Evolutionary conservation across 2,113 vertebrate genomes (phyloP).

Genomic region (Paramormyrops kingsleyae): DNA sequence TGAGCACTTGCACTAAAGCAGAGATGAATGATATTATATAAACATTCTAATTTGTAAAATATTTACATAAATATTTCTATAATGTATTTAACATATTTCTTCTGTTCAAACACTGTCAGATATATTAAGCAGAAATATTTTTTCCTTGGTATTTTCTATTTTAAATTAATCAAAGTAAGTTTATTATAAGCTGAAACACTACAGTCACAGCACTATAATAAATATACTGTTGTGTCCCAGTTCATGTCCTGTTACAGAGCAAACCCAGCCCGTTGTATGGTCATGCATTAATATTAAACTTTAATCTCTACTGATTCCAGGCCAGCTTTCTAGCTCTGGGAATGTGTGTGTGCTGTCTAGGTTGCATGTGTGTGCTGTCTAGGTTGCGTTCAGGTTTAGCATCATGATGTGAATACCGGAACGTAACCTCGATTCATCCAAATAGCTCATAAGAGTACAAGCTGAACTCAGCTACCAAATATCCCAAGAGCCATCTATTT

Average conservation of each 20-base stretch:
- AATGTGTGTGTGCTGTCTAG: too few relatives aligned
- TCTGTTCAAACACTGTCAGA: background rate
- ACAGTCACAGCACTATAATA: background rate
- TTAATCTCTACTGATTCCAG: background rate
- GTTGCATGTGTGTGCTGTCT: too few relatives aligned
- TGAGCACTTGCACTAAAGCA: background rate
- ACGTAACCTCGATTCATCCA: too few relatives aligned
- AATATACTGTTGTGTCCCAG: background rate
- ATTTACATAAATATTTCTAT: background rate
- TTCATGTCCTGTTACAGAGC: background rate
- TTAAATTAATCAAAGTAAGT: too few relatives aligned
- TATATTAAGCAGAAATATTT: background rate
- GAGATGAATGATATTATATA: background rate
- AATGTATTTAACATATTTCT: background rate
- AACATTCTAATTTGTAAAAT: background rate
- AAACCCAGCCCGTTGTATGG: background rate
- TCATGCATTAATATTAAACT: background rate
- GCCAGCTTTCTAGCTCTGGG: background rate
- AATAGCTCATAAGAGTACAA: background rate
- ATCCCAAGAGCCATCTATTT: background rate
- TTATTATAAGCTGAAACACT: background rate
- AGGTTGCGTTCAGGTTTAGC: too few relatives aligned
- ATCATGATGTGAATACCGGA: too few relatives aligned
- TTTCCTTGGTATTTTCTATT: background rate
- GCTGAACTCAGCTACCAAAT: too few relatives aligned